Evolutionary conservation across 1,140 invertebrate species (phyloP).

Genomic region (Lanistes nyassanus): DNA sequence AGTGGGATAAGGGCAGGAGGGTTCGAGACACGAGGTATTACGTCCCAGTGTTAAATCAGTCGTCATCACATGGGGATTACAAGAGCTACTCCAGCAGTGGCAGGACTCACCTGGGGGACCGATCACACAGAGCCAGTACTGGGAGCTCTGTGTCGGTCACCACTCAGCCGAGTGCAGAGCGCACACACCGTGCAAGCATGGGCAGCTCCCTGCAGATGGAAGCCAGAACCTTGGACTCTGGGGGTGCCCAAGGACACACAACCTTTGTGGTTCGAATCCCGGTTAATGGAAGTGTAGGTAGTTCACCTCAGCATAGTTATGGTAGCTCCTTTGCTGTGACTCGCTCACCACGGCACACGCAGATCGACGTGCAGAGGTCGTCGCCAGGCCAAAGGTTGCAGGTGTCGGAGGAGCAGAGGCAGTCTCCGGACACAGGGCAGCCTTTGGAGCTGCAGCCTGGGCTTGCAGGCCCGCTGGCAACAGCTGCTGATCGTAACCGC

Average conservation of each 20-base stretch:
- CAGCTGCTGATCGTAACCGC: constrained; percentile 22
- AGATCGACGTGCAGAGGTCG: constrained; percentile 48
- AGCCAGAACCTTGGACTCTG: neutral
- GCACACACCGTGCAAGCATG: neutral
- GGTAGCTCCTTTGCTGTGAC: constrained; percentile 57
- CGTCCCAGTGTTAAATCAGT: constrained; percentile 19
- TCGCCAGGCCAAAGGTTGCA: neutral
- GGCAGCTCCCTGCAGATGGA: constrained; percentile 12
- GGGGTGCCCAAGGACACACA: constrained; percentile 7
- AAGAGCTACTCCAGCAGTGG: neutral
- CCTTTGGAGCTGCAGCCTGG: constrained; percentile 16
- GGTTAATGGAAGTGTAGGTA: constrained; percentile 16
- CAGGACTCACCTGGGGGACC: neutral
- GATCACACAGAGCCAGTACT: constrained; percentile 3
- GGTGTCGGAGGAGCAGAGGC: constrained; percentile 23
- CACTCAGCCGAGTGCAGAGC: constrained; percentile 6
- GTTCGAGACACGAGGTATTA: constrained; percentile 7
- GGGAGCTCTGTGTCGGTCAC: constrained; percentile 17
- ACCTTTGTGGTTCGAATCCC: constrained; percentile 42
- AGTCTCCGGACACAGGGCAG: constrained; percentile 13
- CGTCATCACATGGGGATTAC: neutral
- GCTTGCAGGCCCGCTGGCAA: neutral
- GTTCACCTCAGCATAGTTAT: constrained; percentile 32
- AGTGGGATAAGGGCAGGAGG: neutral
- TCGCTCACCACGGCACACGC: constrained; percentile 45